Percentiles rank a stretch among this genome's conserved stretches.
Conservation (phyloP, 2,888 invertebrate species). For the Megamerina dolium region DNA sequence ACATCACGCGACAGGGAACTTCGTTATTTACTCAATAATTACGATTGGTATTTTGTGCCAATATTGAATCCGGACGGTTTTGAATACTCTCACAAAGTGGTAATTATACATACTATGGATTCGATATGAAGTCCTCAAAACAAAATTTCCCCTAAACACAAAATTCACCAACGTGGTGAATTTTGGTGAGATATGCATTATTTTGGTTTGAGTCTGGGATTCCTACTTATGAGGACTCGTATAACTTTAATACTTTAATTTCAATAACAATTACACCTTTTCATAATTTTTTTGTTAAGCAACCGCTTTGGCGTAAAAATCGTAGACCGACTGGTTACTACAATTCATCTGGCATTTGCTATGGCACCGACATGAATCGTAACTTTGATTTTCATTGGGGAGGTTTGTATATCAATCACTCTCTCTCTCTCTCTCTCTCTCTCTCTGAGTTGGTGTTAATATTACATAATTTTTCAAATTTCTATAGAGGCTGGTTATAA, state of each 20-base stretch:
- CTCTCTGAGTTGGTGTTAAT: no score
- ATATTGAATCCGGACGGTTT: conserved; percentile 37
- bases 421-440: not conserved
- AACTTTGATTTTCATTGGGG: conserved; percentile 34
- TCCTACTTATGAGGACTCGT: no score
- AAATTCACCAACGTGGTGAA: no score
- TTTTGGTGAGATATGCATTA: no score
- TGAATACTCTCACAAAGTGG: conserved; percentile 29
- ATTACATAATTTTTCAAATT: no score
- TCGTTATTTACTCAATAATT: conserved; percentile 19
- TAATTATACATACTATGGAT: no score
- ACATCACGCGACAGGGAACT: conserved; percentile 22
- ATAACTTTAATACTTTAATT: no score
- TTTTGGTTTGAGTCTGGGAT: no score
- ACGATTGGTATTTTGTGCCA: conserved; percentile 37
- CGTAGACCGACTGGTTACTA: conserved; percentile 32
- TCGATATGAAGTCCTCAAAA: no score
- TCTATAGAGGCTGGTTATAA: conserved; percentile 26
- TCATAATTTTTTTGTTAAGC: not conserved
- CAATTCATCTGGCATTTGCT: conserved; percentile 26
- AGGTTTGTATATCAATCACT: no score
- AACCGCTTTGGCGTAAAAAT: conserved; percentile 35
- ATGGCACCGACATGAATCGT: conserved; percentile 35
- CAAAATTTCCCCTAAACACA: no score
- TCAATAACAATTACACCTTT: no score